Percentiles rank a stretch among this genome's conserved stretches.
Conservation (phyloP, 2,113 vertebrate genomes). For the Atractosteus spatula region DNA sequence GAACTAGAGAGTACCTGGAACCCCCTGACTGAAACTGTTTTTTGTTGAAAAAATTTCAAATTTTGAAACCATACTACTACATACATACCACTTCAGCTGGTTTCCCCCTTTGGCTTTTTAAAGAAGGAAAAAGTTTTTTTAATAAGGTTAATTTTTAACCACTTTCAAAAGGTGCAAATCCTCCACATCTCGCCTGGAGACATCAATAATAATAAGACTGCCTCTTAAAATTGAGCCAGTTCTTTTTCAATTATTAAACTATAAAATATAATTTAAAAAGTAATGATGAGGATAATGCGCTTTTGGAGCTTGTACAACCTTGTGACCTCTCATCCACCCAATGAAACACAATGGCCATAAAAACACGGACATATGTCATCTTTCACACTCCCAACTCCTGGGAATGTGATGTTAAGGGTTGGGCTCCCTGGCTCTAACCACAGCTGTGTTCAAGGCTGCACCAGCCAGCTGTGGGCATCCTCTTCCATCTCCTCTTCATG, state of each 20-base stretch:
- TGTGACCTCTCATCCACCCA: too few relatives aligned
- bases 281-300: conserved; percentile 29
- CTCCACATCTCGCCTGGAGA: conserved; percentile 58
- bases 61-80: too few relatives aligned
- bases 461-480: conserved; percentile 69
- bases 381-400: conserved; percentile 32
- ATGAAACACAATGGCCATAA: conserved; percentile 33
- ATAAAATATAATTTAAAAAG: conserved; percentile 20
- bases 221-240: conserved; percentile 10
- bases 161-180: conserved; percentile 9
- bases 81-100: too few relatives aligned
- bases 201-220: conserved; percentile 17
- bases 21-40: too few relatives aligned
- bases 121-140: too few relatives aligned
- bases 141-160: too few relatives aligned
- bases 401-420: conserved; percentile 34
- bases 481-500: conserved; percentile 78
- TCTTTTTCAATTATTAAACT: neutral
- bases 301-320: conserved; percentile 21
- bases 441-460: conserved; percentile 51
- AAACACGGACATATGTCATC: conserved; percentile 40
- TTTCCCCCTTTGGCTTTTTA: too few relatives aligned
- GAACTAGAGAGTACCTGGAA: too few relatives aligned
- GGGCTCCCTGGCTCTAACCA: conserved; percentile 8
- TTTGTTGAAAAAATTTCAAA: too few relatives aligned